Evolutionary conservation across 1,140 invertebrate genomes (phyloP).

Genomic region (Plutomurus gul): DNA sequence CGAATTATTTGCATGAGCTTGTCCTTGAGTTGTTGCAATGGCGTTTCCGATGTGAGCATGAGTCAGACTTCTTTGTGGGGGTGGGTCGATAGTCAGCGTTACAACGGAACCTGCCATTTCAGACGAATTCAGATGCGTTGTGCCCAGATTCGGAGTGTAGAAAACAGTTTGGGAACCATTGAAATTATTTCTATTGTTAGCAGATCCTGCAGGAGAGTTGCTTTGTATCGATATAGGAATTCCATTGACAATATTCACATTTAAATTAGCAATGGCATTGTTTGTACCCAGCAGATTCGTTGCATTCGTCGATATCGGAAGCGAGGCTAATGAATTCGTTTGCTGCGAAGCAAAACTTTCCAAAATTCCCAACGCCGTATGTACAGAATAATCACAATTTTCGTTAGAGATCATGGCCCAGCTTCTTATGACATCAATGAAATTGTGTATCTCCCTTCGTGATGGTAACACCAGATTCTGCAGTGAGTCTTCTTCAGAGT

Average conservation of each 20-base stretch:
- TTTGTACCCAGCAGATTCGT: not conserved
- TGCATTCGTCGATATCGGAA: not conserved
- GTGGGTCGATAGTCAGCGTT: not conserved
- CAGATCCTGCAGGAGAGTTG: not conserved
- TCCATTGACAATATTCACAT: not conserved
- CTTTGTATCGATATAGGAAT: not conserved
- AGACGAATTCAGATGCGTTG: not conserved
- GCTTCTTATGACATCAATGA: not conserved
- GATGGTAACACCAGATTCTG: not conserved
- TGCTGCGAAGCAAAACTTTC: conserved; percentile 34
- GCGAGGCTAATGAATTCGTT: not conserved
- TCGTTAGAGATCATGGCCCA: conserved; percentile 20
- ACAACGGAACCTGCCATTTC: not conserved
- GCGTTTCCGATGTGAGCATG: not conserved
- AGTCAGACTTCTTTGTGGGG: not conserved
- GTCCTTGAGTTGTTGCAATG: not conserved
- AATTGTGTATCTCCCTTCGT: not conserved
- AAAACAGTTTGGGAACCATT: not conserved
- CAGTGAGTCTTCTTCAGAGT: not conserved
- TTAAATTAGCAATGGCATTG: not conserved
- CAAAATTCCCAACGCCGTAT: conserved; percentile 11
- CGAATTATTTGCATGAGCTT: not conserved
- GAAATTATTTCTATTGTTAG: not conserved
- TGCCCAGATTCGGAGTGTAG: not conserved
- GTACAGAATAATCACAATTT: not conserved